These are phyloP conservation scores for Andrena minutula DNA, from an alignment of 2,888 invertebrate species.

Conservation along the genomic window DNA sequence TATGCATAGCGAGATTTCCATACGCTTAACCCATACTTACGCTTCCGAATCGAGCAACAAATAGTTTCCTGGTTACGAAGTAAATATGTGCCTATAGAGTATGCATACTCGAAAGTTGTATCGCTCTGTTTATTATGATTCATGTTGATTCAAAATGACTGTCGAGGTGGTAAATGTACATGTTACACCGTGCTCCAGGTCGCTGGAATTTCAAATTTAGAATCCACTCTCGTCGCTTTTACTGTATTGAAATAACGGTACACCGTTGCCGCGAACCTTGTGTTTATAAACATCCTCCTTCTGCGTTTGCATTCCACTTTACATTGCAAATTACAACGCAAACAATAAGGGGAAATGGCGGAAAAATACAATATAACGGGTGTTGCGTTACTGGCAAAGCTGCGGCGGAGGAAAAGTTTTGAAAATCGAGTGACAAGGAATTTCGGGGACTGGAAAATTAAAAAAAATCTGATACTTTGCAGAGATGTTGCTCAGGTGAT, in stretches of 20 bases:
- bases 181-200: not conserved
- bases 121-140: not conserved
- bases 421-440: not conserved
- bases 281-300: slow-evolving; percentile 1
- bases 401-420: not conserved
- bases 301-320: not conserved
- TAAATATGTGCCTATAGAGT: too few relatives aligned
- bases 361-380: not conserved
- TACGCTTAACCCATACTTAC: not conserved
- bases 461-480: too few relatives aligned
- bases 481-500: too few relatives aligned
- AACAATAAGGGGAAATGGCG: slow-evolving; percentile 15
- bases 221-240: slow-evolving; percentile 1
- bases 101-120: slow-evolving; percentile 19
- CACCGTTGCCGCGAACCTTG: not conserved
- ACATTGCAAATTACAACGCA: slow-evolving; percentile 33
- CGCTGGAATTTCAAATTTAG: not conserved
- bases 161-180: slow-evolving; percentile 11
- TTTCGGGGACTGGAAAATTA: not conserved
- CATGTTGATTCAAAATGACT: not conserved
- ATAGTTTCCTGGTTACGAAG: slow-evolving; percentile 24
- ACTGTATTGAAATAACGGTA: slow-evolving; percentile 10
- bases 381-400: not conserved
- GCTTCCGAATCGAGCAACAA: slow-evolving; percentile 27
- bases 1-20: slow-evolving; percentile 8